phyloP scores from a whole-genome alignment of 2,113 vertebrate species.

The Lagopus leucura region DNA sequence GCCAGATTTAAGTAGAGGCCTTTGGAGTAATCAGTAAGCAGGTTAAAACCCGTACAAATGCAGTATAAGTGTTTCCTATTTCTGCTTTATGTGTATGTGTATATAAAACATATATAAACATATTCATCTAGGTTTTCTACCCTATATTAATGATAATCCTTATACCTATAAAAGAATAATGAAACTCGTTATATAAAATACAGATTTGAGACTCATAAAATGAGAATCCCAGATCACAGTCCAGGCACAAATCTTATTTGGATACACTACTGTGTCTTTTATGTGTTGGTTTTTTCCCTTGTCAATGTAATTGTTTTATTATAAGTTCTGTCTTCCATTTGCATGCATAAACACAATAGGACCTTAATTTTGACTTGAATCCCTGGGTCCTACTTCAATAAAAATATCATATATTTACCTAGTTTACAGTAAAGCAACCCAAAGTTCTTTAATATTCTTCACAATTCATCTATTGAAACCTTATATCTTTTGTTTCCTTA shows the following conservation, averaged over 20 bases:
- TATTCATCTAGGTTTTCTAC: not conserved
- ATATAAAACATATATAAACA: not conserved
- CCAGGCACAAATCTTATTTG: not conserved
- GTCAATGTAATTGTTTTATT: not conserved
- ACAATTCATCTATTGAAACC: not conserved
- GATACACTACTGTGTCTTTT: not conserved
- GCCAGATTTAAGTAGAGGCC: not conserved
- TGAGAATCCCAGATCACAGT: not conserved
- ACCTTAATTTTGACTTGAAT: not conserved
- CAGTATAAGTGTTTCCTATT: not conserved
- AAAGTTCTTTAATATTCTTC: not conserved
- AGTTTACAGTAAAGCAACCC: not conserved
- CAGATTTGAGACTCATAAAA: not conserved
- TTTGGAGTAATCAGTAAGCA: not conserved
- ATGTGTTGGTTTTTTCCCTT: not conserved
- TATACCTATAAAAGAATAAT: not conserved
- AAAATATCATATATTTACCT: not conserved
- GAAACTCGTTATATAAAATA: not conserved
- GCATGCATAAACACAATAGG: not conserved
- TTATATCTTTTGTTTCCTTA: not conserved
- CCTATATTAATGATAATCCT: not conserved
- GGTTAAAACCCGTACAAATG: slow-evolving; percentile 15
- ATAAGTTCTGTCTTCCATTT: not conserved
- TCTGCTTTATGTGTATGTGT: not conserved
- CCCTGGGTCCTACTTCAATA: not conserved